These are phyloP conservation scores for Muscicapa adusta DNA, from an alignment of 2,113 vertebrate genomes.

Conservation along the genomic window DNA sequence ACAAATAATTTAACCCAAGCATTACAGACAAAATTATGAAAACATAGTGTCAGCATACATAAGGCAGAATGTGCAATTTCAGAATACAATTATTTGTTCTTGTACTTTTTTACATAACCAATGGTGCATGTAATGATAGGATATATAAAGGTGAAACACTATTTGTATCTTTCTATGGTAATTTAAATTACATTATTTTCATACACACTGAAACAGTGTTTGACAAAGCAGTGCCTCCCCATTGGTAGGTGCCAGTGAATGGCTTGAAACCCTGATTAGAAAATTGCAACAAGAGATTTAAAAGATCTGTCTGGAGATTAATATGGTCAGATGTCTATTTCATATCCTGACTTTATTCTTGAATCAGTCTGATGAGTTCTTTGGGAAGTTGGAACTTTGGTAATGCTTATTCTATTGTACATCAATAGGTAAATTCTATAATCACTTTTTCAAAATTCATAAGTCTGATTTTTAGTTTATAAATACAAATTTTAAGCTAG, in stretches of 20 bases:
- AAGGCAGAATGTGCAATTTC: neutral
- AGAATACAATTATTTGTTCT: neutral
- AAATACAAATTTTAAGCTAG: neutral
- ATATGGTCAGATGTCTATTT: neutral
- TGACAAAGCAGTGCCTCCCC: neutral
- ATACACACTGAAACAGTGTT: neutral
- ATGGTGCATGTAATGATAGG: neutral
- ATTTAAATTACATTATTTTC: neutral
- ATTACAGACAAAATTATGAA: neutral
- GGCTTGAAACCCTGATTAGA: neutral
- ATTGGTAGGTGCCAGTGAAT: neutral
- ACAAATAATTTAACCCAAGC: neutral
- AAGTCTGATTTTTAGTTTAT: neutral
- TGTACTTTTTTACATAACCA: neutral
- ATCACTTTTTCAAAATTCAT: neutral
- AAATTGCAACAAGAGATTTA: neutral
- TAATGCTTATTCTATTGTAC: neutral
- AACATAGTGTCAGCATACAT: neutral
- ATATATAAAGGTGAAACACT: neutral
- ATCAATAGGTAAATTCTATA: neutral
- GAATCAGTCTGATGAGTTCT: neutral
- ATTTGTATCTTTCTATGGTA: neutral
- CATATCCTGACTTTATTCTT: neutral
- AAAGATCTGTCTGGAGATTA: neutral
- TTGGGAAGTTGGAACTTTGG: neutral